phyloP scores from a whole-genome alignment of 2,888 invertebrate genomes.

The Melipona bicolor region DNA sequence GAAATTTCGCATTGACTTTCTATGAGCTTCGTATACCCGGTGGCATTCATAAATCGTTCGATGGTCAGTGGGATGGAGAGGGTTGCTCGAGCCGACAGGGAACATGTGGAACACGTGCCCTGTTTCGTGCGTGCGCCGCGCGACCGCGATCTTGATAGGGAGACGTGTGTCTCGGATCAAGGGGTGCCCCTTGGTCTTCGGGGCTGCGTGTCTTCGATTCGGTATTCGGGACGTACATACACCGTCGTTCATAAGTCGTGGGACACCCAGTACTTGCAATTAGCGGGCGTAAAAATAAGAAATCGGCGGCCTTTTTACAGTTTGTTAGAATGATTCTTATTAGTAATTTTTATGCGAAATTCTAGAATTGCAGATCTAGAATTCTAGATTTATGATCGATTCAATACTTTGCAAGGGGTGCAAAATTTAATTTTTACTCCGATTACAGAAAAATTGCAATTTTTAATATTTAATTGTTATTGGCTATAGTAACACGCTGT shows the following conservation, averaged over 20 bases:
- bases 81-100: constrained; percentile 43
- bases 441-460: too few species aligned
- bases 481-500: too few species aligned
- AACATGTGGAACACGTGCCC: constrained; percentile 50
- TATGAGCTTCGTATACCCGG: constrained; percentile 60
- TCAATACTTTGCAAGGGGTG: too few species aligned
- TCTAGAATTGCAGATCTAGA: too few species aligned
- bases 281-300: too few species aligned
- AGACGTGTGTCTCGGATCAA: constrained; percentile 47
- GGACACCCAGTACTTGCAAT: not conserved
- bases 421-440: too few species aligned
- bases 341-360: too few species aligned
- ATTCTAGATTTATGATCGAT: too few species aligned
- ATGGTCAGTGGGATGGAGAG: not conserved
- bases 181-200: constrained; percentile 22
- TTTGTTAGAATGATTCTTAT: too few species aligned
- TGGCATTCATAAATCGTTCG: constrained; percentile 67
- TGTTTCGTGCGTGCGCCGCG: constrained; percentile 20
- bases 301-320: too few species aligned
- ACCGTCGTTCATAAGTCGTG: not conserved
- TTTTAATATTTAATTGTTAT: too few species aligned
- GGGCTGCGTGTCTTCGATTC: constrained; percentile 5
- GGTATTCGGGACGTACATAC: not conserved
- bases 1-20: constrained; percentile 70
- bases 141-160: constrained; percentile 42